A percentile compares a stretch with the other conserved stretches of the same genome.
phyloP scores from a whole-genome alignment of 1,140 invertebrate genomes.

The Lordiphosa stackelbergi region DNA sequence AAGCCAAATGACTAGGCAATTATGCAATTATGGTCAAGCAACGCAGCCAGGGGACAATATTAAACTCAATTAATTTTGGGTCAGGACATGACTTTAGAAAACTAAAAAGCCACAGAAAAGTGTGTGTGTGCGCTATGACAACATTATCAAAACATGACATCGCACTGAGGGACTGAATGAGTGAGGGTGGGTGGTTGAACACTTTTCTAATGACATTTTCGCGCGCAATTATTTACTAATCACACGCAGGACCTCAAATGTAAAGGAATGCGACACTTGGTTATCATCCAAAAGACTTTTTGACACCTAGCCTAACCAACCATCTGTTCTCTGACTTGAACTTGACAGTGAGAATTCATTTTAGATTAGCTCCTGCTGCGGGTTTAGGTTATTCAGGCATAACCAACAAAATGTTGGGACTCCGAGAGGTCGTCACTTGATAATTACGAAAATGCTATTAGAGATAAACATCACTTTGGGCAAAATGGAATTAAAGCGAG shows the following conservation, averaged over 20 bases:
- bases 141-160: constrained; percentile 50
- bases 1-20: constrained; percentile 64
- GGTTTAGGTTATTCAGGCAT: constrained; percentile 50
- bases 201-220: constrained; percentile 67
- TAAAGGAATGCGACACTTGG: constrained; percentile 57
- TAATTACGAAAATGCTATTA: constrained; percentile 61
- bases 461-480: constrained; percentile 63
- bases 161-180: constrained; percentile 3
- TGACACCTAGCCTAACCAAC: constrained; percentile 53
- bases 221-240: constrained; percentile 66
- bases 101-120: constrained; percentile 14
- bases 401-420: constrained; percentile 28
- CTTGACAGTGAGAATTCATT: constrained; percentile 51
- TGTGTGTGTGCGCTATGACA: constrained; percentile 38
- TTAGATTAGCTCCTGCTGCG: constrained; percentile 40
- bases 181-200: constrained; percentile 33
- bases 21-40: constrained; percentile 66
- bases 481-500: constrained; percentile 21
- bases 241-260: constrained; percentile 45
- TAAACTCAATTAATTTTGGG: constrained; percentile 55
- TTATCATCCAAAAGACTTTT: constrained; percentile 42
- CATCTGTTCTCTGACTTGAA: constrained; percentile 36
- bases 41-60: constrained; percentile 30
- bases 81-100: constrained; percentile 30
- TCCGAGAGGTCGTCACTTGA: constrained; percentile 42